phyloP scores from a whole-genome alignment of 2,888 invertebrate species.

The Netelia inedita region DNA sequence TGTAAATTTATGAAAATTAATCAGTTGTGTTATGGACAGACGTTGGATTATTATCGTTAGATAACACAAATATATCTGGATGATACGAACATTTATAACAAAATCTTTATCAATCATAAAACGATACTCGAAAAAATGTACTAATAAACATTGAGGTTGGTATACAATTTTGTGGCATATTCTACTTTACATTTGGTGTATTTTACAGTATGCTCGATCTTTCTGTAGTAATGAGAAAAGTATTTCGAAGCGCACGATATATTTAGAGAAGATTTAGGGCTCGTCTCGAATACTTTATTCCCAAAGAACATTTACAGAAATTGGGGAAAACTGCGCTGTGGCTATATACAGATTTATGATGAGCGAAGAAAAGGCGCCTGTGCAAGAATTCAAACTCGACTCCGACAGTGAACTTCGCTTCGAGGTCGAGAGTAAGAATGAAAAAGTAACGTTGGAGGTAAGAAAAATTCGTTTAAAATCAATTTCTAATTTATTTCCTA shows the following conservation, averaged over 20 bases:
- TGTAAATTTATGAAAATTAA: not conserved
- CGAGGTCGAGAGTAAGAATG: slow-evolving; percentile 95
- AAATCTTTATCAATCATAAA: too few species aligned
- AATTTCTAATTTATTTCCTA: too few species aligned
- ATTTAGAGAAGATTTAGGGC: too few species aligned
- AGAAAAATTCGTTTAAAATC: slow-evolving; percentile 50
- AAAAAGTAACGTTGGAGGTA: slow-evolving; percentile 93
- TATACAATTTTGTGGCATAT: not conserved
- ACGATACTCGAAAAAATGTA: not conserved
- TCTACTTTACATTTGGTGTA: not conserved
- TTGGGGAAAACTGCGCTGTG: not conserved
- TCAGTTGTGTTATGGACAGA: not conserved
- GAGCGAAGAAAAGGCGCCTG: slow-evolving; percentile 81
- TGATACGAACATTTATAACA: not conserved
- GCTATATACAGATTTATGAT: slow-evolving; percentile 67
- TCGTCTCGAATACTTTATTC: not conserved
- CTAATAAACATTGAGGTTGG: slow-evolving; percentile 25
- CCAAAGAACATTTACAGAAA: not conserved
- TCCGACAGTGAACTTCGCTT: slow-evolving; percentile 96
- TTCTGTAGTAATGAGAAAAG: not conserved
- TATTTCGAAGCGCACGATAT: not conserved
- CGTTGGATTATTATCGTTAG: not conserved
- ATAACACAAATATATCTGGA: not conserved
- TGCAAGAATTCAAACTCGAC: slow-evolving; percentile 93
- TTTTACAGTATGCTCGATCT: not conserved